Evolutionary conservation across 2,888 invertebrate genomes (phyloP).

Genomic region (Pyrgus malvae): DNA sequence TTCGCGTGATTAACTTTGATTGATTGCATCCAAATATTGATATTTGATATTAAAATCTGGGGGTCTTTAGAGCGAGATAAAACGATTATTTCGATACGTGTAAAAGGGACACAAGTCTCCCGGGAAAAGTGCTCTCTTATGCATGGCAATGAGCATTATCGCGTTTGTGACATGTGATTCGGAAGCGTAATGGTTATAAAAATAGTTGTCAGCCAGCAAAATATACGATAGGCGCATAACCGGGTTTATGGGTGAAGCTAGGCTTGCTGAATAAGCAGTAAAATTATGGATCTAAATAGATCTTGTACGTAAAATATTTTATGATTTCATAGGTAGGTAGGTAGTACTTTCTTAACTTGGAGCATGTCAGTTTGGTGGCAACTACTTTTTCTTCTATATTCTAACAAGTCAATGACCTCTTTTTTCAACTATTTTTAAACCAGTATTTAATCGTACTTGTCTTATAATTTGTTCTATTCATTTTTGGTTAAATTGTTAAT

Average conservation of each 20-base stretch:
- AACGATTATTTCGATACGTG: background rate
- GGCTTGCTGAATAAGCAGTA: slow-evolving; percentile 4
- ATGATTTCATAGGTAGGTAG: no score
- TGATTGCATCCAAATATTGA: slow-evolving; percentile 80
- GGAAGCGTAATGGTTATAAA: slow-evolving; percentile 42
- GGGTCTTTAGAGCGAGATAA: slow-evolving; percentile 9
- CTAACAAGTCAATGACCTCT: no score
- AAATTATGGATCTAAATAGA: slow-evolving; percentile 5
- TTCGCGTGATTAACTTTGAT: slow-evolving; percentile 81
- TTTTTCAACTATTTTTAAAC: no score
- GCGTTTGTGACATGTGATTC: slow-evolving; percentile 42
- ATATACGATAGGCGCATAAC: slow-evolving; percentile 5
- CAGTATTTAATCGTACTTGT: no score
- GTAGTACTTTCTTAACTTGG: background rate
- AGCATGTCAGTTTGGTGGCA: no score
- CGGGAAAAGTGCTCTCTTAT: slow-evolving; percentile 35
- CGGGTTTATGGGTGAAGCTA: slow-evolving; percentile 15
- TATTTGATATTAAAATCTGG: slow-evolving; percentile 40
- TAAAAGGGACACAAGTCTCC: slow-evolving; percentile 3
- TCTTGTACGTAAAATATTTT: slow-evolving; percentile 17
- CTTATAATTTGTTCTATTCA: no score
- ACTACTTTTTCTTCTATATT: no score
- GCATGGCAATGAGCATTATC: slow-evolving; percentile 29
- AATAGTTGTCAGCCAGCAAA: slow-evolving; percentile 10
- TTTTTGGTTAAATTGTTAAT: background rate